These are phyloP conservation scores for Porphyrio hochstetteri DNA, from an alignment of 2,113 vertebrate species.

Conservation along the genomic window DNA sequence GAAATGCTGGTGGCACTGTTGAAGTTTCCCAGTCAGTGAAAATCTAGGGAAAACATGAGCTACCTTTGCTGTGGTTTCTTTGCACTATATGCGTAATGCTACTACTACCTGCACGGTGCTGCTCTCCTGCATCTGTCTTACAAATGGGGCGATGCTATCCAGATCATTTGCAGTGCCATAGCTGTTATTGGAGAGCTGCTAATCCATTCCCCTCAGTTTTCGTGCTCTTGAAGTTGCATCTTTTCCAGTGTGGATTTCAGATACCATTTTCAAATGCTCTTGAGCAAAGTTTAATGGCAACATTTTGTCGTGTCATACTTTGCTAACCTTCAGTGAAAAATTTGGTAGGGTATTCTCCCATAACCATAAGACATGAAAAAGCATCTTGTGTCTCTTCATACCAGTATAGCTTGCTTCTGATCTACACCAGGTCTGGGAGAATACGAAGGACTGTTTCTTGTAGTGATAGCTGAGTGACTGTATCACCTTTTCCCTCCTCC, in stretches of 20 bases:
- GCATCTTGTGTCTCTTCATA: background rate
- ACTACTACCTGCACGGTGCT: fast-evolving
- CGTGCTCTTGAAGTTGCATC: background rate
- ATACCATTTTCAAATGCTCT: background rate
- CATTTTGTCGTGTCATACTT: background rate
- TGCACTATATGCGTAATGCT: background rate
- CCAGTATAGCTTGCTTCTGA: background rate
- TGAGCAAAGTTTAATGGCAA: background rate
- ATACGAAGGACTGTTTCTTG: background rate
- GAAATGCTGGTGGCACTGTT: fast-evolving
- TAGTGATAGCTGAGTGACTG: background rate
- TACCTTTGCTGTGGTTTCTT: background rate
- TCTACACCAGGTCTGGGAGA: background rate
- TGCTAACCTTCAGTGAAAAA: background rate
- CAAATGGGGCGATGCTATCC: background rate
- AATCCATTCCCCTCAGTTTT: background rate
- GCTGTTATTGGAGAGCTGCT: background rate
- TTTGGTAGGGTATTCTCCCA: background rate
- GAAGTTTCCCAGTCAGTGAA: background rate
- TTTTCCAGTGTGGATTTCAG: background rate
- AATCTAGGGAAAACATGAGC: background rate
- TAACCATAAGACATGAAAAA: background rate
- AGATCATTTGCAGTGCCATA: background rate
- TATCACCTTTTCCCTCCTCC: background rate
- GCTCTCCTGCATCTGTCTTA: background rate